Evolutionary conservation across 1,140 invertebrate genomes (phyloP).

Genomic region (Listronotus bonariensis): DNA sequence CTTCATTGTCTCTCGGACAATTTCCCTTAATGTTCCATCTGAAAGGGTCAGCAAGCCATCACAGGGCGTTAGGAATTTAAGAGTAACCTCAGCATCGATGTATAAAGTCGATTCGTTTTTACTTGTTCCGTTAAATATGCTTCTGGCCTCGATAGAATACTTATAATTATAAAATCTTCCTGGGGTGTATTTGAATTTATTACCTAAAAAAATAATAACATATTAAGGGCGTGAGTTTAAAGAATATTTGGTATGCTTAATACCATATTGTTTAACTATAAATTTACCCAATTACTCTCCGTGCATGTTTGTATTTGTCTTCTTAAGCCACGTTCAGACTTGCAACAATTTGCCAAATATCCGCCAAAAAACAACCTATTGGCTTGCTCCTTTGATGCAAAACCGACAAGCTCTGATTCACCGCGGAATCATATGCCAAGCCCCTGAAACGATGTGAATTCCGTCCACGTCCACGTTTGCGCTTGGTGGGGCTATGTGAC

Average conservation of each 20-base stretch:
- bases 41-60: conserved; percentile 63
- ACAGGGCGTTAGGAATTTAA: conserved; percentile 64
- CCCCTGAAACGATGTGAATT: too few relatives aligned
- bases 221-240: neutral
- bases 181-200: conserved; percentile 67
- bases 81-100: conserved; percentile 60
- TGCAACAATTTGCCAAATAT: too few relatives aligned
- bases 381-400: too few relatives aligned
- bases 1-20: conserved; percentile 57
- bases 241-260: neutral
- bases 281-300: neutral
- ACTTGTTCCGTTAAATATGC: conserved; percentile 69
- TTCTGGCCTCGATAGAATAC: conserved; percentile 66
- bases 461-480: too few relatives aligned
- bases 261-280: neutral
- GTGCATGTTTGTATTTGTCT: too few relatives aligned
- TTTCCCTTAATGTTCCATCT: conserved; percentile 49
- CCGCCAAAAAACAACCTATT: too few relatives aligned
- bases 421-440: too few relatives aligned
- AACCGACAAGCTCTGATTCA: too few relatives aligned
- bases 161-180: conserved; percentile 65
- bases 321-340: too few relatives aligned
- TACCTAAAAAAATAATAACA: conserved; percentile 54
- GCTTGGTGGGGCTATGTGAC: too few relatives aligned
- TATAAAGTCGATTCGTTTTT: conserved; percentile 68